Evolutionary conservation across 2,888 invertebrate species (phyloP), one percentile per base, ranked within the genome.

Genomic region (Isoperla grammatica): DNA sequence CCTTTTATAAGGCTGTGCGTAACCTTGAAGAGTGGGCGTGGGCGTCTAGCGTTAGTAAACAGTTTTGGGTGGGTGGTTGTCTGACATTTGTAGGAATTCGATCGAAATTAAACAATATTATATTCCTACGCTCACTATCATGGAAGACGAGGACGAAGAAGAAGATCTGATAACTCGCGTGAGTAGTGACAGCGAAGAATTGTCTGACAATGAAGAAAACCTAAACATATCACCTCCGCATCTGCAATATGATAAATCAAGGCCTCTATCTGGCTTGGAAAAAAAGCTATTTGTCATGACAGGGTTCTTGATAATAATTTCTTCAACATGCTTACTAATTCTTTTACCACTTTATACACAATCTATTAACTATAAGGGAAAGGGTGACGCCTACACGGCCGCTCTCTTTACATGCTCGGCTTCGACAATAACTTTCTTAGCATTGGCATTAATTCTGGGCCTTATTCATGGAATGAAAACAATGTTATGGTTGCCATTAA

Each of bases 321-420:
- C 80, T 19, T 74, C 80, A 20, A 75, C 79, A 56, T 71, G 73
- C 35, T 69, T 81, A 23, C 69, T 81, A 65, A 77, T 81, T 65
- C 69, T 76, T 59, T 71, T 79, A 63, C 82, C 82, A 13, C 70
- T 80, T 43, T 81, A 81, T 69, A 70, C 77, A 57, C 76, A 78
- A 65, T 71, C 71, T 61, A 64, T 74, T 54, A 70, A 69, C 64
- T 29, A 29, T 29, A 29, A 29, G 29, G 66, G 67, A 6, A 70
- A 70, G 17, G 72, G 74, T 46, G 74, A 71, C 65, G 73, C 72
- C 46, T 75, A 74, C 62, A 70, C 73, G 65, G 71, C 73, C 69
- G 65, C 63, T 3, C 23, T 67, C 20, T 72, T 73, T 37, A 71
- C 69, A 43, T 69, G 71, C 3, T 64, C 65, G 13, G 61, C 72